A percentile compares a stretch with the other conserved stretches of the same genome.
Conservation (phyloP, 2,797 vertebrate genomes). For the Pangasius krempfi region DNA sequence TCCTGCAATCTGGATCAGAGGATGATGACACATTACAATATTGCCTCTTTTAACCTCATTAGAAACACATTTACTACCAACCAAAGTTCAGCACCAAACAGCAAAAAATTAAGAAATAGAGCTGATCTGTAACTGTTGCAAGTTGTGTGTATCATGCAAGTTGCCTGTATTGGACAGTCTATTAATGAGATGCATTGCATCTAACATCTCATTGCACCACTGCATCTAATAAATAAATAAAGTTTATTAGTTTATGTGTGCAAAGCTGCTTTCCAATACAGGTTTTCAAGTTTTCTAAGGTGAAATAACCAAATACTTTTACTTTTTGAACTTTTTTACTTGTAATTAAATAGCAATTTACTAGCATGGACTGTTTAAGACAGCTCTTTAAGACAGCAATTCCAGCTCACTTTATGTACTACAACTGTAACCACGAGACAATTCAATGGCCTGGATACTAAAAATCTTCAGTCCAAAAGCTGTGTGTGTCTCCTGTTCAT, state of each 20-base stretch:
- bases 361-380: too few species aligned
- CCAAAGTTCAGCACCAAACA: not conserved
- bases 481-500: not conserved
- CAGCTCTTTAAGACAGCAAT: too few species aligned
- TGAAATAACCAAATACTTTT: too few species aligned
- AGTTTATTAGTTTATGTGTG: too few species aligned
- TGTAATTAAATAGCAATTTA: too few species aligned
- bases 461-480: not conserved
- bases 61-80: not conserved
- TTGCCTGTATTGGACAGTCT: not conserved
- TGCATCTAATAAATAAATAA: too few species aligned
- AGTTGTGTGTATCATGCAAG: not conserved
- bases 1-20: not conserved
- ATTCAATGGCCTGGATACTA: not conserved
- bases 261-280: not conserved
- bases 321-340: too few species aligned
- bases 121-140: not conserved
- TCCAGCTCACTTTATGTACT: too few species aligned
- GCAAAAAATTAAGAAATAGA: not conserved
- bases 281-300: too few species aligned
- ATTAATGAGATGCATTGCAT: not conserved
- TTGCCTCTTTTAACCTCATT: not conserved
- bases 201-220: too few species aligned
- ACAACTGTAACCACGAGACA: too few species aligned
- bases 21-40: not conserved